phyloP scores from a whole-genome alignment of 2,888 invertebrate genomes.

The Agriotes lineatus region DNA sequence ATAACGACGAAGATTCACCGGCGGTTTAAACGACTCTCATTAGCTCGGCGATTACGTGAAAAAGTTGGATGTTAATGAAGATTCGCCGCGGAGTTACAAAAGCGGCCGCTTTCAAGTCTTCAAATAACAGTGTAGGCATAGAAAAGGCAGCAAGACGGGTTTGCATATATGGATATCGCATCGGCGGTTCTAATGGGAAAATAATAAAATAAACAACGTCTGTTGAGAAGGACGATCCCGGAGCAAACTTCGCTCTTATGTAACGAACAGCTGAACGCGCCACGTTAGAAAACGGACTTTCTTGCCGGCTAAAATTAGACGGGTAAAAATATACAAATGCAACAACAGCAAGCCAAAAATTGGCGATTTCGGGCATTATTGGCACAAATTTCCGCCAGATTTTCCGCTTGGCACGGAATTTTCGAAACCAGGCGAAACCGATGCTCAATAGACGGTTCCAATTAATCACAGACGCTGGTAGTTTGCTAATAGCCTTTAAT shows the following conservation, averaged over 20 bases:
- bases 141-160: constrained; percentile 12
- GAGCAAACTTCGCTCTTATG: constrained; percentile 6
- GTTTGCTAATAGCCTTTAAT: no score
- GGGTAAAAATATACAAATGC: neutral
- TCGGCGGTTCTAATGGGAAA: constrained; percentile 5
- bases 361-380: neutral
- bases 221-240: neutral
- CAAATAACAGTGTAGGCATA: constrained; percentile 8
- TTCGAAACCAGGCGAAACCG: no score
- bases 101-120: constrained; percentile 25
- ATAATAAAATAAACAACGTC: constrained; percentile 28
- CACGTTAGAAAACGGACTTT: constrained; percentile 5
- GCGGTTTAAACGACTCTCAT: no score
- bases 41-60: no score
- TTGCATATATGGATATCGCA: constrained; percentile 29
- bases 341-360: neutral
- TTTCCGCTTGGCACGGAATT: neutral
- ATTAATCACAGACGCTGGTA: no score
- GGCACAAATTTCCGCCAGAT: neutral
- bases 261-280: constrained; percentile 13
- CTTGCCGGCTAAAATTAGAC: neutral
- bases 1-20: no score
- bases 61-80: constrained; percentile 14
- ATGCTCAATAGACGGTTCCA: no score
- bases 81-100: constrained; percentile 26